Base-by-base conservation (phyloP, 1,140 invertebrate species). In the Drosophila navojoa region DNA sequence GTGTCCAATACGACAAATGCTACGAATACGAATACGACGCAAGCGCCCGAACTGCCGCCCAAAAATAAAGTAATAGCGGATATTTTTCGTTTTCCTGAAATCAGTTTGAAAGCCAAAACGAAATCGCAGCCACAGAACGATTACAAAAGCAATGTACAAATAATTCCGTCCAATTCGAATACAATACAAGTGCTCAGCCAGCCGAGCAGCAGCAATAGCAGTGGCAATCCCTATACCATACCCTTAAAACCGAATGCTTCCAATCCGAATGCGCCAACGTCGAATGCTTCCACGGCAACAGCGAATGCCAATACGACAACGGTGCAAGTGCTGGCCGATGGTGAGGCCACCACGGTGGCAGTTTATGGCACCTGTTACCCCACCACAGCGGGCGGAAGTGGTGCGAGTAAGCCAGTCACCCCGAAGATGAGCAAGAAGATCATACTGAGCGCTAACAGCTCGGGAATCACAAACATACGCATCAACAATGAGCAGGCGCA, bases 131-230 rank as follows among this genome's bases (percentile, higher is more conserved):
- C 53, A 27, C 63, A 81, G 50, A 59, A 73, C 61, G 91, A 91
- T 61, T 91, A 91, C 54, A 91, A 91, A 74, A 92, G 91, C 74
- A 92, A 92, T 64, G 91, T 92, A 77, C 91, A 92, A 92, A 92
- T 92, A 27, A 92, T 92, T 81, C 91, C 91, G 91, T 92, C 91
- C 91, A 92, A 82, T 76, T 64, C 74, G 50, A 87, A 76, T 71
- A 90, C 89, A 49, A 91, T 90, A 53, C 87, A 90, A 60, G 82
- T 90, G 55, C 54, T 86, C 16, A 81, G 78, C 22, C 72, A 77
- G 47, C 47, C 64, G 1, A 58, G 66, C 42, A 61, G 54, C 57
- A 69, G 71, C 22, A 66, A 42, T 29, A 62, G 38, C 54, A 71
- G 54, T 15, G 59, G 61, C 38, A 87, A 87, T 64, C 61, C 80